A percentile compares a stretch with the other conserved stretches of the same genome.
phyloP scores from a whole-genome alignment of 2,113 vertebrate genomes.

The Nerophis lumbriciformis region DNA sequence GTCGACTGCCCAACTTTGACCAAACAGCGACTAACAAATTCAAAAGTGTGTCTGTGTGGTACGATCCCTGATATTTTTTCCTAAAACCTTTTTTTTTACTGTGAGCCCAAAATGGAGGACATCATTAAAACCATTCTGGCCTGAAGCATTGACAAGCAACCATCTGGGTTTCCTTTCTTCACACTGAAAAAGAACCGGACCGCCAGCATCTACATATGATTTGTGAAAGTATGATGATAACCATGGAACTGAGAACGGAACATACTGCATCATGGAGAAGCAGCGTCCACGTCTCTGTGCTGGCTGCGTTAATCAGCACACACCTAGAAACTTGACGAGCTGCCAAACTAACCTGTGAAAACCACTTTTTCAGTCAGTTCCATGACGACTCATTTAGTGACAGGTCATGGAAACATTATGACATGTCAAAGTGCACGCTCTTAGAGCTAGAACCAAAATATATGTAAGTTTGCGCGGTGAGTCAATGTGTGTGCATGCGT shows the following conservation, averaged over 20 bases:
- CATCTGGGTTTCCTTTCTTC: constrained; percentile 41
- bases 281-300: too few species aligned
- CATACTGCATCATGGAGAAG: too few species aligned
- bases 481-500: constrained; percentile 25
- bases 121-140: constrained; percentile 29
- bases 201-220: too few species aligned
- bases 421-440: not conserved
- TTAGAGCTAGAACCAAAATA: not conserved
- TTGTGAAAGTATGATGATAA: too few species aligned
- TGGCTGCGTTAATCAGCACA: too few species aligned
- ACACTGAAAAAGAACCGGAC: constrained; percentile 3
- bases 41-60: constrained; percentile 22
- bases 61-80: not conserved
- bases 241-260: too few species aligned
- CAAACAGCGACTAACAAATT: constrained; percentile 38
- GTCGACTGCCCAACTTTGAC: constrained; percentile 32
- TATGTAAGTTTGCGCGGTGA: constrained; percentile 20
- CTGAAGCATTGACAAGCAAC: constrained; percentile 8
- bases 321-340: too few species aligned
- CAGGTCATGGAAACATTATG: not conserved
- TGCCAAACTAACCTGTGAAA: not conserved
- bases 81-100: not conserved
- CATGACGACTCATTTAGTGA: constrained; percentile 12
- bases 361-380: not conserved
- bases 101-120: constrained; percentile 2